Percentiles rank a stretch among this genome's conserved stretches.
Evolutionary conservation across 37 sponge, comb jelly and placozoan genomes (phyloP).

Genomic region (Geodia barretti): DNA sequence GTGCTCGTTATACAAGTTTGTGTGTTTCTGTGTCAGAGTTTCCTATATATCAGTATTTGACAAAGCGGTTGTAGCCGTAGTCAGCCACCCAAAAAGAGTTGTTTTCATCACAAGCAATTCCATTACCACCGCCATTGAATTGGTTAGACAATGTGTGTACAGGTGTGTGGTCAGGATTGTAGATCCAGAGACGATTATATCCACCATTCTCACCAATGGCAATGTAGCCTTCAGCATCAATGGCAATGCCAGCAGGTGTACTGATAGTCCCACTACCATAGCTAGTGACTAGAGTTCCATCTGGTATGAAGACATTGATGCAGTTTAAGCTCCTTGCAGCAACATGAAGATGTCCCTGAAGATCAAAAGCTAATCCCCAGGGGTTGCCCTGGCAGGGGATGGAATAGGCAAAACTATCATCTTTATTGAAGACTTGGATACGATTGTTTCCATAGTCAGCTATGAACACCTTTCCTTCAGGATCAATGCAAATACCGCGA

Average conservation of each 20-base stretch:
- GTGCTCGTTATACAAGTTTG: too few relatives aligned
- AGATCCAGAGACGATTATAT: not conserved
- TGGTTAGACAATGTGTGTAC: not conserved
- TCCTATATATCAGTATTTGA: not conserved
- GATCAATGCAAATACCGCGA: constrained; percentile 29
- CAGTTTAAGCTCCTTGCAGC: constrained; percentile 3
- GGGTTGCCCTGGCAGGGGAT: constrained; percentile 36
- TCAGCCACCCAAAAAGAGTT: constrained; percentile 2
- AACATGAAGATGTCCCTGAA: constrained; percentile 39
- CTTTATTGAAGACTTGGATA: constrained; percentile 36
- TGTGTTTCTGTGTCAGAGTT: too few relatives aligned
- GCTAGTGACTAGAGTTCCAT: constrained; percentile 2
- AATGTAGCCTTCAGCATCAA: constrained; percentile 43
- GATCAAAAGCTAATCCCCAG: constrained; percentile 56
- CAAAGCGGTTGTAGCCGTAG: not conserved
- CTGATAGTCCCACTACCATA: constrained; percentile 24
- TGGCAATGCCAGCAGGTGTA: constrained; percentile 40
- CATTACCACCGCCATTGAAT: not conserved
- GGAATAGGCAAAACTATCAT: constrained; percentile 21
- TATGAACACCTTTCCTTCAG: constrained; percentile 18
- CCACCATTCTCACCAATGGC: constrained; percentile 10
- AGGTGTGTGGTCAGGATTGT: not conserved
- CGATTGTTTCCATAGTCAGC: constrained; percentile 42
- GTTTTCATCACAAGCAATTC: constrained; percentile 2
- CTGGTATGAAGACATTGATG: constrained; percentile 30